Evolutionary conservation across 2,797 vertebrate genomes (phyloP), one percentile per base, ranked within the genome.

Genomic region (Adelosebastes latens): DNA sequence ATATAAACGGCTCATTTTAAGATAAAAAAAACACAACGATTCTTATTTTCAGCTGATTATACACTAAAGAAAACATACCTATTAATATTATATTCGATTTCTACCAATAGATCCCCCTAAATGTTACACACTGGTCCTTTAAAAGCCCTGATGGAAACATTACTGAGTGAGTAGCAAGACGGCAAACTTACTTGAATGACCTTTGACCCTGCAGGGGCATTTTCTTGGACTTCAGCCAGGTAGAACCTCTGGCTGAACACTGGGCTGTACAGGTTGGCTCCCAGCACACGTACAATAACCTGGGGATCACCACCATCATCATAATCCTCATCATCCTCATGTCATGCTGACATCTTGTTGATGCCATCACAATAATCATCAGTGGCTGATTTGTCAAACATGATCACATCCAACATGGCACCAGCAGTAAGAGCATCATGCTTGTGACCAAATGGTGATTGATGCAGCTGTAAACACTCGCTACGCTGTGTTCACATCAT

Each of bases 241-340:
- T 99, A 99, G 27, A 99, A 98, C 68, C 95, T 96, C 91, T 99
- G 98, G 86, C 94, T 97, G 90, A 99, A 99, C 80, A 96, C 91
- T 2, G 99, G 99, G 77, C 95, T 97, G 93, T 99, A 97, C 75
- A 98, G 93, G 88, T 99, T 99, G 32, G 97, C 96, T 88, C 97
- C 96, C 76, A 96, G 92, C 63, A 99, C 95, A 56, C 88, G 92
- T 25, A 99, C 36, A 2, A 91, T 95, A 79, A 99, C 97, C 93
- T 97, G 86, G 2, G 27, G 64, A 88, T 73, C 64, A 87, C 0
- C 18, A 70, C 55, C 22, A 62, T 60, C 1, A 8, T 71, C n/a
- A 68, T 5, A 11, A 72, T 60, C 14, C 59, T 75, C 61, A 4
- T 68, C 59, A 66, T 27, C 29, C 29, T 77, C 66, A 55, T 31